A percentile compares a stretch with the other conserved stretches of the same genome.
phyloP scores from a whole-genome alignment of 1,140 invertebrate genomes.

The Chionoecetes opilio region DNA sequence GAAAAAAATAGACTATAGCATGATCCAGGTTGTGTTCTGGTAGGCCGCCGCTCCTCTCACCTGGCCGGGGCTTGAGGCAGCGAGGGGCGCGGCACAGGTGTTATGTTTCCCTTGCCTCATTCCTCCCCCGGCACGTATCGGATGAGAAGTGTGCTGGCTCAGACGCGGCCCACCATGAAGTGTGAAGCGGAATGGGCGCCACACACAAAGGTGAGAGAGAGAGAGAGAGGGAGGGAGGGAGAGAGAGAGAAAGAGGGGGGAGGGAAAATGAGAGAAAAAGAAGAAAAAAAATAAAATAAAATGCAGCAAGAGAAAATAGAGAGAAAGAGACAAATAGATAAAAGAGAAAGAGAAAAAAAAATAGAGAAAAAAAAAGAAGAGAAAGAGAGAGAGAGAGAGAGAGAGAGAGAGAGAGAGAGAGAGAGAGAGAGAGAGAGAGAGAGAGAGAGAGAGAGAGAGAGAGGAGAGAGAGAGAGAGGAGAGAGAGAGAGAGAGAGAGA shows the following conservation, averaged over 20 bases:
- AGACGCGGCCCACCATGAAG: too few relatives aligned
- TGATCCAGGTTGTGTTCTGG: too few relatives aligned
- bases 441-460: neutral
- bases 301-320: neutral
- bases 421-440: conserved; percentile 13
- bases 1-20: too few relatives aligned
- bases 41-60: too few relatives aligned
- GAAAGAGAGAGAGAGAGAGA: conserved; percentile 1
- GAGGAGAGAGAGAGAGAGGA: neutral
- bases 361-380: neutral
- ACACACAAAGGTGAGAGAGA: neutral
- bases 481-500: too few relatives aligned
- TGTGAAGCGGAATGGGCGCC: too few relatives aligned
- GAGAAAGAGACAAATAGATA: neutral
- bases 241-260: neutral
- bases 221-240: neutral
- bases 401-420: conserved; percentile 25
- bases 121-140: too few relatives aligned
- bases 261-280: neutral
- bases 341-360: neutral
- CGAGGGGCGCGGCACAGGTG: too few relatives aligned
- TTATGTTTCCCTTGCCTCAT: too few relatives aligned
- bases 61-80: too few relatives aligned
- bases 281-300: neutral
- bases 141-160: too few relatives aligned